Percentiles rank a stretch among this genome's conserved stretches.
These are phyloP conservation scores for Coregonus ussuriensis DNA, from an alignment of 2,797 vertebrate genomes.

Conservation along the genomic window DNA sequence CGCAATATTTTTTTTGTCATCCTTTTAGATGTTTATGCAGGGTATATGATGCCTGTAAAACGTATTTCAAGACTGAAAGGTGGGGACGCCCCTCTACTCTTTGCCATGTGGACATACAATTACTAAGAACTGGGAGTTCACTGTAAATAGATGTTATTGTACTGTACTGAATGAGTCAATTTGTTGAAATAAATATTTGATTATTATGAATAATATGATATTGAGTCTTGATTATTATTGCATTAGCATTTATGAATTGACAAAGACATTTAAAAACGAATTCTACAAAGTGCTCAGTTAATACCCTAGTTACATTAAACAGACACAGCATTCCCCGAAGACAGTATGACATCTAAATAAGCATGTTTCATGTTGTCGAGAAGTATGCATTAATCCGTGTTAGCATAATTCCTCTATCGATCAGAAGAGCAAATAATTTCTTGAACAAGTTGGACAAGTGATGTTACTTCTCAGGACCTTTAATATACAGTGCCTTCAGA, in stretches of 20 bases:
- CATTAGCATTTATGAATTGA: background rate
- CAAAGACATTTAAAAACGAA: background rate
- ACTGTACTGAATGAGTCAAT: constrained; percentile 42
- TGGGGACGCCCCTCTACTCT: background rate
- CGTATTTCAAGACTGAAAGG: constrained; percentile 7
- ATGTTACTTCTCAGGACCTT: background rate
- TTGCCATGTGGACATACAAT: constrained; percentile 34
- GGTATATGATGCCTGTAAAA: constrained; percentile 17
- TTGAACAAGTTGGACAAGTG: background rate
- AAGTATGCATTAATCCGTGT: background rate
- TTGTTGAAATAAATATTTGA: constrained; percentile 52
- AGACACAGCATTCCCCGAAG: background rate
- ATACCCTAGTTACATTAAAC: background rate
- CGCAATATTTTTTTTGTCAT: constrained; percentile 15
- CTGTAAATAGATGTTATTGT: constrained; percentile 53
- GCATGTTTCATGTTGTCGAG: background rate
- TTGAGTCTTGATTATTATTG: background rate
- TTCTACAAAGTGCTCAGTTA: background rate
- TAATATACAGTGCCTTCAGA: too few species aligned
- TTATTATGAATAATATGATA: constrained; percentile 12
- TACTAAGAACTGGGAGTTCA: constrained; percentile 15
- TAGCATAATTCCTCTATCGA: background rate
- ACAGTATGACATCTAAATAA: background rate
- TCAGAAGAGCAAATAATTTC: background rate
- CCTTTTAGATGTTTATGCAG: constrained; percentile 8